Percentiles rank a stretch among this genome's conserved stretches.
Conservation (phyloP, 2,888 invertebrate genomes). For the Anthoptus insignis region DNA sequence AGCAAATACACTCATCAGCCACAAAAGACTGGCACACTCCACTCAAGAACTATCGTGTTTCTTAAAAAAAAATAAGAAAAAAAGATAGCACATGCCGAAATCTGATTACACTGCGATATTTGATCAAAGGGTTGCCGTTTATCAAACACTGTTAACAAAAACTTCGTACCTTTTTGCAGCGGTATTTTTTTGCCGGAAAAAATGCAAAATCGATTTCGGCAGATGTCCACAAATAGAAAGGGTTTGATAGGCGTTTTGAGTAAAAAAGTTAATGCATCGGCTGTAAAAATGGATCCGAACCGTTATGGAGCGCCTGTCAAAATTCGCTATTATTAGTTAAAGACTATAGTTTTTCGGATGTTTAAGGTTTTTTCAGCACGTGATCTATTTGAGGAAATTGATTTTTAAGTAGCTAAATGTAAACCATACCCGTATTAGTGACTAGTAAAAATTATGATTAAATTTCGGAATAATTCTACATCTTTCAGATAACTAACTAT, state of each 20-base stretch:
- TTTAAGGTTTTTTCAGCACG: conserved; percentile 58
- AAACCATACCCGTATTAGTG: conserved; percentile 16
- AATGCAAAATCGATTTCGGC: conserved; percentile 85
- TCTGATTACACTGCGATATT: conserved; percentile 82
- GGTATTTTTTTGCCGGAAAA: conserved; percentile 76
- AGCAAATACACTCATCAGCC: conserved; percentile 77
- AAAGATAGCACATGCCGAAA: conserved; percentile 85
- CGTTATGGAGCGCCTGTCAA: conserved; percentile 79
- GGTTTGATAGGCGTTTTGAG: conserved; percentile 74
- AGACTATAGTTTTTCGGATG: conserved; percentile 63
- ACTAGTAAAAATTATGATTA: conserved; percentile 3
- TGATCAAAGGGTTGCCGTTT: conserved; percentile 83
- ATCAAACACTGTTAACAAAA: conserved; percentile 77
- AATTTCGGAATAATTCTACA: too few species aligned
- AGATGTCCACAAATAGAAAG: conserved; percentile 84
- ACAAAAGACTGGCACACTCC: conserved; percentile 81
- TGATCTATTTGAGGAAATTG: conserved; percentile 50
- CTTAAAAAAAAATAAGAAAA: conserved; percentile 69
- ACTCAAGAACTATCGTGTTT: conserved; percentile 82
- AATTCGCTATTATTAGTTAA: conserved; percentile 73
- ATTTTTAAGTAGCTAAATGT: conserved; percentile 26
- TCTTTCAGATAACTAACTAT: too few species aligned
- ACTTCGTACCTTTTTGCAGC: conserved; percentile 77
- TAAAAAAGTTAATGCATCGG: conserved; percentile 74
- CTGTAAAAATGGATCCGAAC: conserved; percentile 73